phyloP scores from a whole-genome alignment of 2,888 invertebrate species.

The Nowickia ferox region DNA sequence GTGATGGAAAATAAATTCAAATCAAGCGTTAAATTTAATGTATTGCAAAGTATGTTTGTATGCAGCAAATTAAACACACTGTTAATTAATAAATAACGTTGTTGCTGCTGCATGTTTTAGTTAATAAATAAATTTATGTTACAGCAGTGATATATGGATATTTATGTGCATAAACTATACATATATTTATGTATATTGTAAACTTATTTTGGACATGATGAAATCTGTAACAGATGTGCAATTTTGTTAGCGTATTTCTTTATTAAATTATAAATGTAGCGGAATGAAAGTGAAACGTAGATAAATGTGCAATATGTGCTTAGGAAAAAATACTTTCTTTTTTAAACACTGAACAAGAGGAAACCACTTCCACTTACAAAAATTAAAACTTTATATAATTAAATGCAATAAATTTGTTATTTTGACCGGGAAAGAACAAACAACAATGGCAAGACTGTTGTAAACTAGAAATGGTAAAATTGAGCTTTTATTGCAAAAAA shows the following conservation, averaged over 20 bases:
- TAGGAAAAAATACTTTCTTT: too few species aligned
- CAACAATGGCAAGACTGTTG: too few species aligned
- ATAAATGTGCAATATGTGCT: too few species aligned
- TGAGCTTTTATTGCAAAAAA: too few species aligned
- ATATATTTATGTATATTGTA: not conserved
- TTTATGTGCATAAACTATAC: not conserved
- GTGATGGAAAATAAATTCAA: constrained; percentile 47
- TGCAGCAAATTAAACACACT: constrained; percentile 37
- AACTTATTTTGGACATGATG: not conserved
- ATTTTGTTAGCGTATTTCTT: constrained; percentile 24
- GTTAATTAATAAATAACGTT: constrained; percentile 57
- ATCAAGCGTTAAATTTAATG: constrained; percentile 20
- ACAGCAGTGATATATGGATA: not conserved
- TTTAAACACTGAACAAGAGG: too few species aligned
- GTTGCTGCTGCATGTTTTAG: not conserved
- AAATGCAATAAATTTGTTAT: too few species aligned
- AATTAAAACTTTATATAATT: not conserved
- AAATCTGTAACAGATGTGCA: constrained; percentile 23
- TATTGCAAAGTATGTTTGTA: constrained; percentile 1
- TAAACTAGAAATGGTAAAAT: too few species aligned
- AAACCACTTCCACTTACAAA: too few species aligned
- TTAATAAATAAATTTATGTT: constrained; percentile 3
- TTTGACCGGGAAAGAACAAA: too few species aligned
- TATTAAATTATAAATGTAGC: constrained; percentile 29
- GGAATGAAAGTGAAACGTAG: not conserved